These are phyloP conservation scores for Uromys caudimaculatus DNA, from an alignment of 2,797 vertebrate species.

Conservation along the genomic window DNA sequence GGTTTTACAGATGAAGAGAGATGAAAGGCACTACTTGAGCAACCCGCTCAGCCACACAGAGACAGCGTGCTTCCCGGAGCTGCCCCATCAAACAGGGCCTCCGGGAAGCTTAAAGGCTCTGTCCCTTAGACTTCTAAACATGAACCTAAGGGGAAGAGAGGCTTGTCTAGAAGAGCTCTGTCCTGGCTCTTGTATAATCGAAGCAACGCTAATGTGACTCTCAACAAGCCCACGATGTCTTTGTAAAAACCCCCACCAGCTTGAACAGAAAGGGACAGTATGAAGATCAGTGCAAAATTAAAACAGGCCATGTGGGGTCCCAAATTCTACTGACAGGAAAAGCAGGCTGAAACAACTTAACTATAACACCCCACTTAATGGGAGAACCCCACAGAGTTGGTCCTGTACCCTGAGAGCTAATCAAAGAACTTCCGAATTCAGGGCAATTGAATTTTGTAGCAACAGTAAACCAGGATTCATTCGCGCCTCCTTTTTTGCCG, in stretches of 20 bases:
- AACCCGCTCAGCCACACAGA: neutral
- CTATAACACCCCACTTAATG: neutral
- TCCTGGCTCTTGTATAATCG: slow-evolving; percentile 10
- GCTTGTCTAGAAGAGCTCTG: slow-evolving; percentile 1
- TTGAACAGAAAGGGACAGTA: neutral
- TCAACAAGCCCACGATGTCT: neutral
- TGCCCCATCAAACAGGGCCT: slow-evolving; percentile 34
- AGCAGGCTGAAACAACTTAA: neutral
- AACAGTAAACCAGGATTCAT: neutral
- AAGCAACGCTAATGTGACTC: neutral
- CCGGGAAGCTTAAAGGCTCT: neutral
- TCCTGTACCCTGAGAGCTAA: neutral
- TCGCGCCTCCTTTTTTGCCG: neutral
- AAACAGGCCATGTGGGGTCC: neutral
- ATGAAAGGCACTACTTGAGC: neutral
- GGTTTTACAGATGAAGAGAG: neutral
- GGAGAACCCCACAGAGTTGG: neutral
- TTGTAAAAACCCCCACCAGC: slow-evolving; percentile 20
- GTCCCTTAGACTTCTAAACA: neutral
- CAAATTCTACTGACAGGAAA: neutral
- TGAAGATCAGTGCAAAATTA: neutral
- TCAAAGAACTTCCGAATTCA: neutral
- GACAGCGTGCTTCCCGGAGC: neutral
- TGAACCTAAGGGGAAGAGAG: neutral
- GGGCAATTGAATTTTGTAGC: neutral